Base-by-base conservation (phyloP, 2,888 invertebrate genomes). In the Paralinhomoeus sp. region DNA sequence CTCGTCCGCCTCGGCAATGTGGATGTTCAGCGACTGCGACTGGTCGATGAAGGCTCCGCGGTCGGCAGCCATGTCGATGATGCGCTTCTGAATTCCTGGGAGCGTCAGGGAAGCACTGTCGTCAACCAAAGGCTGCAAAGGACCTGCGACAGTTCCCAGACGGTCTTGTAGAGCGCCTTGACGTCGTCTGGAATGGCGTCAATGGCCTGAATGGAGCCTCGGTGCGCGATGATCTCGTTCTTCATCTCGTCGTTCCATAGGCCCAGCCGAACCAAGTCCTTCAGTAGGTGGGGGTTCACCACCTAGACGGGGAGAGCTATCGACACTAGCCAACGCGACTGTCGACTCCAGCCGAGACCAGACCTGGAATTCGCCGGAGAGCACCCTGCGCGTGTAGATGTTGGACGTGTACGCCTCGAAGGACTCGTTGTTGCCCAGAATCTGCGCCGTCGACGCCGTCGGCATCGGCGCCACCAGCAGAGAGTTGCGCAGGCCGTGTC, bases 391-490 rank as follows among this genome's bases (percentile, higher is more conserved):
- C 21, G 80, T 77, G 65, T 93, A 97, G 54, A 97, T 83, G 62
- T 97, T 97, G 33, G 83, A 87, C 1, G 91, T 93, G 64, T 91
- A 97, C 0, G 97, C 84, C 65, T 97, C 97, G 58, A 91, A 80
- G 0, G 89, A 83, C 65, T 97, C 93, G 63, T 93, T 97, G 62
- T 97, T 99, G 20, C 97, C 97, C 38, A 97, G 73, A 59, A 99
- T 99, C 67, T 97, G 93, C 2, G 97, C 93, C 0, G 93, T 97
- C 1, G 91, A 89, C 12, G 93, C 91, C 5, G 93, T 97, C 1
- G 93, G 93, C 93, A 97, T 97, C 0, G 91, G 91, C 0, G 93
- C 91, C 49, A 93, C 54, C 21, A 97, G 68, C 24, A 91, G 69
- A 2, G 89, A 89, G 68, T 97, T 97, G 45, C 93, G 71, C 0